Base-by-base conservation (phyloP, 2,113 vertebrate genomes). In the Brachirus orientalis region DNA sequence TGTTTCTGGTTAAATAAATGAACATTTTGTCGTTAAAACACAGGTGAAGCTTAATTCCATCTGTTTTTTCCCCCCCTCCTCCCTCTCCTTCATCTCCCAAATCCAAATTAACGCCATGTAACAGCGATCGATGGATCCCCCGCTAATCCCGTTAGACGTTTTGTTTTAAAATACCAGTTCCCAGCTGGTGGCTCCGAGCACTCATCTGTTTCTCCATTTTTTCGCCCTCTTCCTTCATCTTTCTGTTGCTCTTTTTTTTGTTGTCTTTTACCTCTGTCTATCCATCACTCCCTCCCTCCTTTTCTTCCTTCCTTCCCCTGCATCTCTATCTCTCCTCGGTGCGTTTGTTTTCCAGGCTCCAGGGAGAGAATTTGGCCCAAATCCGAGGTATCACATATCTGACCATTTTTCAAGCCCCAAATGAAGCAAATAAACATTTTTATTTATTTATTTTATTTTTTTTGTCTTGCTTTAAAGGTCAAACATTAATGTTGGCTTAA, bases 401-500 rank as follows among this genome's bases (percentile, higher is more conserved):
- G 94, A 94, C 94, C 93, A 88, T 95, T 95, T 95, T 96, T 97
- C 94, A 95, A 94, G 90, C 28, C 92, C 86, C 87, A 94, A 96
- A 97, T 95, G 89, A 95, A 95, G 94, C 94, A 75, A 75, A 85
- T 75, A 65, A 60, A 48, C 46, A 28, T 47, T 76, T 92, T 91
- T 93, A 95, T 92, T 95, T 95, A 4, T 28, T 28, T 28, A 4
- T 95, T 92, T 95, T 95, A 4, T 28, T 28, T 28, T 28, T 28
- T 28, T 28, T 28, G 1, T 28, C 6, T 92, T 59, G 89, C 92
- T 94, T 95, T 94, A 96, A 97, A 99, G 96, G 97, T 97, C 96
- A 97, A 94, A 95, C 95, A 95, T 95, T 96, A 96, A 95, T 94
- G 95, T 90, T 94, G 91, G 90, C 28, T 28, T 94, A 95, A 95